Base-by-base conservation (phyloP, 2,888 invertebrate genomes). In the Amaurobius ferox region DNA sequence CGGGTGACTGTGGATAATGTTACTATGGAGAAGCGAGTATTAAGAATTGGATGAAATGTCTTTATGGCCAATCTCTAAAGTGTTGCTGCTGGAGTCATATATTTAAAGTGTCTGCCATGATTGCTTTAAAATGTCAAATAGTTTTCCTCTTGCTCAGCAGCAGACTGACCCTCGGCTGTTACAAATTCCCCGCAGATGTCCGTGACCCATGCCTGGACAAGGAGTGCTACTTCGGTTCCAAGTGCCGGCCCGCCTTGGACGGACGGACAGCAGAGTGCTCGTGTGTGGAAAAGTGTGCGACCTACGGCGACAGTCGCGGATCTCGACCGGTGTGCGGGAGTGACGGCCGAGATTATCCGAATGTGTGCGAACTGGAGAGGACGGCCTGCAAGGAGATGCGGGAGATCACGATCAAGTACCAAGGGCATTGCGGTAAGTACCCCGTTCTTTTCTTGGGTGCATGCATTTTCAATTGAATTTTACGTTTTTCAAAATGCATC, bases 281-380 rank as follows among this genome's bases (percentile, higher is more conserved):
- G 91, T 96, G 96, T 90, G 94, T 95, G 62, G 93, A 94, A 79
- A 94, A 94, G 87, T 97, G 97, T 91, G 95, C 95, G 80, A 94
- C 94, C 91, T 95, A 95, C 92, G 96, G 96, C 6, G 96, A 96
- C 92, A 95, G 95, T 92, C 94, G 94, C 89, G 95, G 95, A 85
- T 95, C 95, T 40, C 93, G 94, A 76, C 94, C 96, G 0, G 94
- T 97, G 68, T 97, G 97, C 91, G 96, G 91, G 93, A 94, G 90
- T 90, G 91, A 93, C 85, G 92, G 92, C 19, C 89, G 89, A 30
- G 92, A 92, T 89, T 93, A 93, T 89, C 88, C 90, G 16, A 91
- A 91, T 85, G 88, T 89, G 71, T 92, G 92, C 89, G 91, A 92
- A 89, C 89, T 92, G 87, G 86, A 90, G 80, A 89, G 90, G 88